phyloP scores from a whole-genome alignment of 2,888 invertebrate species.

The Elmis aenea region DNA sequence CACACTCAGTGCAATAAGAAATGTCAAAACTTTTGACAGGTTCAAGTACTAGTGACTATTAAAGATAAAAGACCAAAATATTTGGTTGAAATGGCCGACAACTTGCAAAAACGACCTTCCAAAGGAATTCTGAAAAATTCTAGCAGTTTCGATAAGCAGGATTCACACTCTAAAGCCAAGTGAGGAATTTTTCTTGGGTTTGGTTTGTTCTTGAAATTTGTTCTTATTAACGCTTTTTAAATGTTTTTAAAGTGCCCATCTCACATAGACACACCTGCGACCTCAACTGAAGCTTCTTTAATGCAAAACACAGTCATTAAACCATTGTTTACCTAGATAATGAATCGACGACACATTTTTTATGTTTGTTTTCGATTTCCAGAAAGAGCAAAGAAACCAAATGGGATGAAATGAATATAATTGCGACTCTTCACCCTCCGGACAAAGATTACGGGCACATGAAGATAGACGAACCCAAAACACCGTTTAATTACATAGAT shows the following conservation, averaged over 20 bases:
- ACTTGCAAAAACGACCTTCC: slow-evolving; percentile 75
- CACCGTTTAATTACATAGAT: slow-evolving; percentile 69
- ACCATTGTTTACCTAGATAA: not conserved
- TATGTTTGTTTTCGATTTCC: slow-evolving; percentile 10
- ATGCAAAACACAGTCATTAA: not conserved
- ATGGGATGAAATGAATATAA: slow-evolving; percentile 98
- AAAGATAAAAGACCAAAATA: too few species aligned
- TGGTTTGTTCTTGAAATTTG: too few species aligned
- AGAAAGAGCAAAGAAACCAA: slow-evolving; percentile 60
- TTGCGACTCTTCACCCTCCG: slow-evolving; percentile 94
- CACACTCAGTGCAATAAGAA: too few species aligned
- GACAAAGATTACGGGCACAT: slow-evolving; percentile 99
- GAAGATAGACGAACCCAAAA: slow-evolving; percentile 98
- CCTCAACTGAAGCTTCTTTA: too few species aligned
- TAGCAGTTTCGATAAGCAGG: slow-evolving; percentile 78
- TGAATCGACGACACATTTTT: not conserved
- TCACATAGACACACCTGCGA: too few species aligned
- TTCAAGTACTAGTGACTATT: too few species aligned
- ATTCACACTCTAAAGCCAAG: slow-evolving; percentile 31
- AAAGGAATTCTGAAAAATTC: slow-evolving; percentile 92
- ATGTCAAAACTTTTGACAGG: too few species aligned
- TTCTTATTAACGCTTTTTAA: too few species aligned
- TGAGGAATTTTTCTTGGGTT: too few species aligned
- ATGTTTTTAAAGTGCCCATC: too few species aligned
- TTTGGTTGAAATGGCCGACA: slow-evolving; percentile 68